phyloP scores from a whole-genome alignment of 2,113 vertebrate genomes.

The Nibea albiflora region DNA sequence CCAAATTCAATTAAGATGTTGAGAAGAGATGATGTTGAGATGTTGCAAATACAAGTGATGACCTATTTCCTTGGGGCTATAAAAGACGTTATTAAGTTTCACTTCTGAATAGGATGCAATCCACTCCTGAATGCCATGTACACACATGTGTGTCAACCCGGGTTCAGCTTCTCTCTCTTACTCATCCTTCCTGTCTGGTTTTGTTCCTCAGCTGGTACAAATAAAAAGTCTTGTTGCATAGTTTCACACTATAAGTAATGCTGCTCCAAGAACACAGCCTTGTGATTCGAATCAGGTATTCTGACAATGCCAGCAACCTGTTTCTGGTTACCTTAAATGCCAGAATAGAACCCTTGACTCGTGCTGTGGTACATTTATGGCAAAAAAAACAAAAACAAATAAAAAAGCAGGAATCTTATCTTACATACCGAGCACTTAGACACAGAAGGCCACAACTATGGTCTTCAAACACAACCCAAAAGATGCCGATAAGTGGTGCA shows the following conservation, averaged over 20 bases:
- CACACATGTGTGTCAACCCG: not conserved
- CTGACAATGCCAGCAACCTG: conserved; percentile 2
- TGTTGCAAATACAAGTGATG: conserved; percentile 24
- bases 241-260: not conserved
- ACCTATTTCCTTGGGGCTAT: conserved; percentile 28
- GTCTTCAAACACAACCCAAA: not conserved
- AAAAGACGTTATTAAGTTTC: conserved; percentile 26
- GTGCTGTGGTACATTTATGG: not conserved
- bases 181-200: not conserved
- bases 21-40: not conserved
- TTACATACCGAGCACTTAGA: not conserved
- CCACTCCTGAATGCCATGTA: not conserved
- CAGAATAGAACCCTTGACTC: not conserved
- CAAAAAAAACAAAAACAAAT: not conserved
- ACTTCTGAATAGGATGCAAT: conserved; percentile 25
- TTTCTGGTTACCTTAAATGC: not conserved
- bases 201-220: not conserved
- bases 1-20: conserved; percentile 16
- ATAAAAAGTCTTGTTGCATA: not conserved
- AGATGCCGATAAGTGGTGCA: not conserved
- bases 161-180: not conserved
- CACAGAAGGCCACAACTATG: not conserved
- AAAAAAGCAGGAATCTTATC: not conserved
- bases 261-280: not conserved
- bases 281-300: conserved; percentile 1